A percentile compares a stretch with the other conserved stretches of the same genome.
Conservation (phyloP, 2,888 invertebrate genomes). For the Oligia fasciuncula region DNA sequence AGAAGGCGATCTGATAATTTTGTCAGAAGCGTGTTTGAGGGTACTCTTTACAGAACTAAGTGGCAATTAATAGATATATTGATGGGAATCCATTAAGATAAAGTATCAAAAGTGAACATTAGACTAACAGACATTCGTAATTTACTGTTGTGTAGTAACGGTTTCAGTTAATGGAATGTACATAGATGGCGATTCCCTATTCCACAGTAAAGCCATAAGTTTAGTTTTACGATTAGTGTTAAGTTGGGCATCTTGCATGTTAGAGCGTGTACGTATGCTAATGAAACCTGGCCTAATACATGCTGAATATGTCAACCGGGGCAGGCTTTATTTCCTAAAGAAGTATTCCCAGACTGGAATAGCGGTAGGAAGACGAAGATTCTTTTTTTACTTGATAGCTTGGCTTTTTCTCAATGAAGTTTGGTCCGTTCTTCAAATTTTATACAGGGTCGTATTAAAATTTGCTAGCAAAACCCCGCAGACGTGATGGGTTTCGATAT, state of each 20-base stretch:
- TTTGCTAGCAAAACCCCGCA: no score
- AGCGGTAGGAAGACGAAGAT: neutral
- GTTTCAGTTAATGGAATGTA: conserved; percentile 32
- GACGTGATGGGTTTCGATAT: neutral
- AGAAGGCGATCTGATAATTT: neutral
- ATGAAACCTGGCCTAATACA: conserved; percentile 2
- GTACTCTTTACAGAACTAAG: neutral
- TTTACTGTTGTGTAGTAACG: conserved; percentile 32
- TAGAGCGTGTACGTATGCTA: conserved; percentile 26
- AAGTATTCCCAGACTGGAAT: neutral
- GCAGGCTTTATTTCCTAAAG: conserved; percentile 7
- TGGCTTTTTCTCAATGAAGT: neutral
- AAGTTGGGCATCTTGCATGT: neutral
- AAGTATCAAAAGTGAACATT: neutral
- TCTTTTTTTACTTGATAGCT: neutral
- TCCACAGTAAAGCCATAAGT: conserved; percentile 30
- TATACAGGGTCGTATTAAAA: no score
- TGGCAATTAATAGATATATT: neutral
- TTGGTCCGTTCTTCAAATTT: neutral
- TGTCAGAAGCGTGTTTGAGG: neutral
- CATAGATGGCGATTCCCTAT: conserved; percentile 40
- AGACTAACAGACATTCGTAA: conserved; percentile 8
- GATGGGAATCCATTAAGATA: neutral
- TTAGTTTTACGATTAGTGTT: conserved; percentile 47
- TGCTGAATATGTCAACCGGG: conserved; percentile 8